Percentiles rank a stretch among this genome's conserved stretches.
Evolutionary conservation across 2,113 vertebrate genomes (phyloP).

Genomic region (Microtus richardsoni): DNA sequence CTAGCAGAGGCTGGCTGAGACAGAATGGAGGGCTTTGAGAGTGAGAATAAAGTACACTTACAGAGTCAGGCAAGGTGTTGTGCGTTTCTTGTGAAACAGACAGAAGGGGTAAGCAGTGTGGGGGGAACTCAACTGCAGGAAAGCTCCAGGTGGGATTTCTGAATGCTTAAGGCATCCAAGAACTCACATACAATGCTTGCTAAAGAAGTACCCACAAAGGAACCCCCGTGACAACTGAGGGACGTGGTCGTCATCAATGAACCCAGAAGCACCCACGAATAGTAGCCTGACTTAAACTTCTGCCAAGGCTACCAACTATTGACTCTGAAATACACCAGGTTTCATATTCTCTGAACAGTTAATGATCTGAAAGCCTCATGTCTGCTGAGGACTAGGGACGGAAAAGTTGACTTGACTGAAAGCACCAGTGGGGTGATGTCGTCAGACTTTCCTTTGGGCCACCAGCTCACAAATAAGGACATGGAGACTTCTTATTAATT

Average conservation of each 20-base stretch:
- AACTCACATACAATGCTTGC: neutral
- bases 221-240: neutral
- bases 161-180: neutral
- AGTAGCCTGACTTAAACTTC: neutral
- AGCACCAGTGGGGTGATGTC: neutral
- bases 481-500: neutral
- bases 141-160: neutral
- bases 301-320: neutral
- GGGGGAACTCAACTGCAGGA: neutral
- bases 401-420: neutral
- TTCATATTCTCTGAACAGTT: neutral
- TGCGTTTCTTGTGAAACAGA: neutral
- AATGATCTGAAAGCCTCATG: neutral
- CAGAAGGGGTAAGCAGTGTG: neutral
- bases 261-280: neutral
- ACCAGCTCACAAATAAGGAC: neutral
- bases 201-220: neutral
- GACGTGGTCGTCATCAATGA: neutral
- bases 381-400: neutral
- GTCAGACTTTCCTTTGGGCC: neutral
- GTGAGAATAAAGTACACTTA: neutral
- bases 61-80: neutral
- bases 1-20: neutral
- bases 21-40: neutral
- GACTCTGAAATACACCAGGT: neutral